Percentiles rank a stretch among this genome's conserved stretches.
Evolutionary conservation across 2,797 vertebrate species (phyloP).

Genomic region (Mastacembelus armatus): DNA sequence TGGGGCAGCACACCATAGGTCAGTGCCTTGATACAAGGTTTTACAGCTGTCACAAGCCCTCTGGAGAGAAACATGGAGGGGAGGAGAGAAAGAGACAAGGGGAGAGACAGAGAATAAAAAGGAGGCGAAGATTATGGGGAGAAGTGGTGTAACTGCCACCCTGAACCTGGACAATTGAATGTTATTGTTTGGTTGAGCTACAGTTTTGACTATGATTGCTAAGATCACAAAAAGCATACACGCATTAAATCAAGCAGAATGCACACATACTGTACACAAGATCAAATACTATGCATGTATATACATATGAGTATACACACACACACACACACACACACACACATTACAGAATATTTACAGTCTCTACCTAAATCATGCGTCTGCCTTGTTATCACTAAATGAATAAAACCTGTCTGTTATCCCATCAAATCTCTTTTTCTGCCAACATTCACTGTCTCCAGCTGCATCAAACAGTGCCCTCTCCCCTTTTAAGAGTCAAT

Average conservation of each 20-base stretch:
- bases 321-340: background rate
- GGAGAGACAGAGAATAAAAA: slow-evolving; percentile 52
- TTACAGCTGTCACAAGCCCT: slow-evolving; percentile 81
- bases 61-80: slow-evolving; percentile 46
- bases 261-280: background rate
- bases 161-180: slow-evolving; percentile 47
- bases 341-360: background rate
- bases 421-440: slow-evolving; percentile 26
- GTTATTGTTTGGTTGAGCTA: slow-evolving; percentile 22
- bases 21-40: slow-evolving; percentile 80
- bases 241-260: background rate
- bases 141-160: slow-evolving; percentile 34
- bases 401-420: slow-evolving; percentile 24
- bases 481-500: slow-evolving; percentile 44
- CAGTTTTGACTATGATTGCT: background rate
- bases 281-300: background rate
- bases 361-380: background rate
- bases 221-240: background rate
- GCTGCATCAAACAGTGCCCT: slow-evolving; percentile 30
- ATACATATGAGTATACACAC: background rate
- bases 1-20: slow-evolving; percentile 68
- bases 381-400: slow-evolving; percentile 27
- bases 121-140: slow-evolving; percentile 46
- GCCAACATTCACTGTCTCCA: slow-evolving; percentile 9
- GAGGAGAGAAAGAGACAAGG: slow-evolving; percentile 33